Evolutionary conservation across 2,888 invertebrate species (phyloP).

Genomic region (Mimumesa dahlbomi): DNA sequence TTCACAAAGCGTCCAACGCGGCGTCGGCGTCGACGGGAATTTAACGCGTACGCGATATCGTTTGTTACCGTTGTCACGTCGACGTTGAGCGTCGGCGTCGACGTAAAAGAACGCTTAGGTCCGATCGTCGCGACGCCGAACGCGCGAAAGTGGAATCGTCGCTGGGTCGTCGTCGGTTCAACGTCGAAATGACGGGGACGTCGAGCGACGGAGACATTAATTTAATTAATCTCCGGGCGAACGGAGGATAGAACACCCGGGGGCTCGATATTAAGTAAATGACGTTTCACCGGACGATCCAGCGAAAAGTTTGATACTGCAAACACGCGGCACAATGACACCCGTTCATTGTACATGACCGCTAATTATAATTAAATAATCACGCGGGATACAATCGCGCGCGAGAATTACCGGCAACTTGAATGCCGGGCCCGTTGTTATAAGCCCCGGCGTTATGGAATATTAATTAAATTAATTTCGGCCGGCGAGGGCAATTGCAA

Average conservation of each 20-base stretch:
- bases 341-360: constrained; percentile 25
- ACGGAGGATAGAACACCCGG: constrained; percentile 12
- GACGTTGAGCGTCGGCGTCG: too few relatives aligned
- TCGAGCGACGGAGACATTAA: constrained; percentile 42
- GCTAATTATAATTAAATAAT: constrained; percentile 9
- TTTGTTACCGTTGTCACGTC: too few relatives aligned
- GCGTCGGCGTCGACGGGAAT: too few relatives aligned
- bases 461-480: constrained; percentile 9
- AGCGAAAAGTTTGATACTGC: constrained; percentile 35
- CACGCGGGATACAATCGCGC: not conserved
- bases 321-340: constrained; percentile 24
- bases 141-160: too few relatives aligned
- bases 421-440: not conserved
- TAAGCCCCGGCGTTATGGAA: not conserved
- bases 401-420: not conserved
- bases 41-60: too few relatives aligned
- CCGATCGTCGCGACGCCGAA: too few relatives aligned
- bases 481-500: too few relatives aligned
- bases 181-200: constrained; percentile 37
- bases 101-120: too few relatives aligned
- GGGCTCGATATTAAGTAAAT: constrained; percentile 29
- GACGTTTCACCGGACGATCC: constrained; percentile 33
- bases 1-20: too few relatives aligned
- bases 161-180: too few relatives aligned
- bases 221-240: constrained; percentile 47